Percentiles rank a stretch among this genome's conserved stretches.
These are phyloP conservation scores for Colistium nudipinnis DNA, from an alignment of 2,113 vertebrate genomes.

Conservation along the genomic window DNA sequence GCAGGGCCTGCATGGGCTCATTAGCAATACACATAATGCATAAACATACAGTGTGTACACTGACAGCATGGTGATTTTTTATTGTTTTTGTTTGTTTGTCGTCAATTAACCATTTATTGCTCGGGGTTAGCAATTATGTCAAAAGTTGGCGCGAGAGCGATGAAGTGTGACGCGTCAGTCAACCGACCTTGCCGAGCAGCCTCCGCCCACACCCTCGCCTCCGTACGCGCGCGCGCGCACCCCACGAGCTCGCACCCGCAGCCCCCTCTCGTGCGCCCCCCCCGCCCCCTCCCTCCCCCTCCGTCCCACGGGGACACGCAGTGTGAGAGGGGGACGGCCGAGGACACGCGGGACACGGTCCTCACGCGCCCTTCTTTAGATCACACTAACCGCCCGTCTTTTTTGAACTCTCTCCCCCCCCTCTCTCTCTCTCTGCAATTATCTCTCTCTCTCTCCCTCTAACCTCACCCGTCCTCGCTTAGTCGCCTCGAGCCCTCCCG, in stretches of 20 bases:
- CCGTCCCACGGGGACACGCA: slow-evolving; percentile 62
- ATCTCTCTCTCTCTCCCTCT: slow-evolving; percentile 22
- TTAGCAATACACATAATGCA: too few relatives aligned
- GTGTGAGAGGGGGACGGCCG: slow-evolving; percentile 79
- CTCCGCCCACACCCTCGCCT: not conserved
- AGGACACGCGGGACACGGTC: slow-evolving; percentile 71
- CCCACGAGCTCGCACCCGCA: too few relatives aligned
- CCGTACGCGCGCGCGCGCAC: not conserved
- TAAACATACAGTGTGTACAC: too few relatives aligned
- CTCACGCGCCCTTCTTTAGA: slow-evolving; percentile 57
- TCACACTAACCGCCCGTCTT: slow-evolving; percentile 51
- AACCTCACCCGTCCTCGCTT: slow-evolving; percentile 40
- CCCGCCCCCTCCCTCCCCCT: slow-evolving; percentile 65
- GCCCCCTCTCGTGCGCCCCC: too few relatives aligned
- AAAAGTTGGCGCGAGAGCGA: too few relatives aligned
- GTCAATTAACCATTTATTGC: too few relatives aligned
- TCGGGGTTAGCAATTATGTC: too few relatives aligned
- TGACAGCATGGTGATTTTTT: too few relatives aligned
- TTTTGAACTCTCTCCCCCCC: slow-evolving; percentile 28
- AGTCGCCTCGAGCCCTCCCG: slow-evolving; percentile 63
- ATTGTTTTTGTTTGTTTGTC: too few relatives aligned
- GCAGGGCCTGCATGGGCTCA: too few relatives aligned
- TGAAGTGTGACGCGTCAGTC: too few relatives aligned
- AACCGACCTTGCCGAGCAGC: too few relatives aligned
- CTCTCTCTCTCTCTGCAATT: slow-evolving; percentile 26